Conservation (phyloP, 2,797 vertebrate species). For the Pempheris klunzingeri region DNA sequence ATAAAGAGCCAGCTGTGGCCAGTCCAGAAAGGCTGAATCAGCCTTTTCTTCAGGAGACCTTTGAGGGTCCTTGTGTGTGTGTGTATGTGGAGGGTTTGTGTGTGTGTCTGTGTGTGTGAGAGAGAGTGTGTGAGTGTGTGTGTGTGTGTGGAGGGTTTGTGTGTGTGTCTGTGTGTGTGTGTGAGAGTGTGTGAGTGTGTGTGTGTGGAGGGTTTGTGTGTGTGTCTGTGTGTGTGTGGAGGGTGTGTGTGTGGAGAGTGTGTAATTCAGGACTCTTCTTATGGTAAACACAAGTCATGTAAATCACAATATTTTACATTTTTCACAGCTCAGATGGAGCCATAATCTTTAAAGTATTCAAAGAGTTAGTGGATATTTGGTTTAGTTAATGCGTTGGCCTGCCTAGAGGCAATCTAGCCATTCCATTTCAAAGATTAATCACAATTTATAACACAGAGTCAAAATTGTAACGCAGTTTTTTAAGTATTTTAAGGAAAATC, state of each 20-base stretch:
- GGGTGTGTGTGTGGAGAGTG: too few relatives aligned
- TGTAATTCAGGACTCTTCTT: neutral
- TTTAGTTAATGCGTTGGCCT: neutral
- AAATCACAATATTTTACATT: neutral
- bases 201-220: too few relatives aligned
- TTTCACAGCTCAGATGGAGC: neutral
- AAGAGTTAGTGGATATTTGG: neutral
- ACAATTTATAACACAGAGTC: neutral
- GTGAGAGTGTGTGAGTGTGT: too few relatives aligned
- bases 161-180: too few relatives aligned
- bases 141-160: too few relatives aligned
- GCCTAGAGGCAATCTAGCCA: neutral
- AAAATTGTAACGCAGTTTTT: neutral
- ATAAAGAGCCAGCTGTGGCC: constrained; percentile 52
- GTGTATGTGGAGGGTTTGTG: neutral
- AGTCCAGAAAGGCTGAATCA: constrained; percentile 32
- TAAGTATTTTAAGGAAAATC: neutral
- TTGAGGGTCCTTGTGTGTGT: neutral
- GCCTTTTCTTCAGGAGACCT: neutral
- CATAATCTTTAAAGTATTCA: neutral
- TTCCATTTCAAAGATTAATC: neutral
- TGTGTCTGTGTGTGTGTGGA: too few relatives aligned
- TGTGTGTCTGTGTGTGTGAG: too few relatives aligned
- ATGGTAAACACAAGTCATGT: neutral
- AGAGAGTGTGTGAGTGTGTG: too few relatives aligned